Conservation (phyloP, 2,797 vertebrate genomes). For the Lerista edwardsae region DNA sequence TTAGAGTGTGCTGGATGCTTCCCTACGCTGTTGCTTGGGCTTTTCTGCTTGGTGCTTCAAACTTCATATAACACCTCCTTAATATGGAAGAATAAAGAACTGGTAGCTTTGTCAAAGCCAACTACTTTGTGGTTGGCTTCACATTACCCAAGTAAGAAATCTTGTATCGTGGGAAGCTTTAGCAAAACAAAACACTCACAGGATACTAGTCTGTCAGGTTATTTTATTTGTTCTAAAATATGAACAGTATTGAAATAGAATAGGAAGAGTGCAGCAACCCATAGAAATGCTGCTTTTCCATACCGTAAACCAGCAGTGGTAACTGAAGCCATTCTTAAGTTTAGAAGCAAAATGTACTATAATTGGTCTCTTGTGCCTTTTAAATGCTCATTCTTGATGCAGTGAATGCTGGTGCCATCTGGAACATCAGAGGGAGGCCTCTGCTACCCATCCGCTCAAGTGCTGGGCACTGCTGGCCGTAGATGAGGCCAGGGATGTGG, state of each 20-base stretch:
- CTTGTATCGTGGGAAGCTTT: background rate
- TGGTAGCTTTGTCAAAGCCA: background rate
- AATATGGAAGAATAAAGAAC: background rate
- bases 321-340: background rate
- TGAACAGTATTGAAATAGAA: slow-evolving; percentile 4
- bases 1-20: background rate
- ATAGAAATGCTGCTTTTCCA: background rate
- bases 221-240: background rate
- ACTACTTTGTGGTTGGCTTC: background rate
- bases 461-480: background rate
- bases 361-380: slow-evolving; percentile 23
- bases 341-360: background rate
- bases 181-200: background rate
- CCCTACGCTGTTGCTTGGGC: background rate
- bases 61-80: background rate
- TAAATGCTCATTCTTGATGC: background rate
- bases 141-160: background rate
- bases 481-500: background rate
- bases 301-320: background rate
- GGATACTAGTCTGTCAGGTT: background rate
- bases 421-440: background rate
- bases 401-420: background rate
- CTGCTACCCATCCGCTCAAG: background rate
- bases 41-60: background rate
- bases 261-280: background rate